Base-by-base conservation (phyloP, 1,140 invertebrate genomes). In the Gonioctena quinquepunctata region DNA sequence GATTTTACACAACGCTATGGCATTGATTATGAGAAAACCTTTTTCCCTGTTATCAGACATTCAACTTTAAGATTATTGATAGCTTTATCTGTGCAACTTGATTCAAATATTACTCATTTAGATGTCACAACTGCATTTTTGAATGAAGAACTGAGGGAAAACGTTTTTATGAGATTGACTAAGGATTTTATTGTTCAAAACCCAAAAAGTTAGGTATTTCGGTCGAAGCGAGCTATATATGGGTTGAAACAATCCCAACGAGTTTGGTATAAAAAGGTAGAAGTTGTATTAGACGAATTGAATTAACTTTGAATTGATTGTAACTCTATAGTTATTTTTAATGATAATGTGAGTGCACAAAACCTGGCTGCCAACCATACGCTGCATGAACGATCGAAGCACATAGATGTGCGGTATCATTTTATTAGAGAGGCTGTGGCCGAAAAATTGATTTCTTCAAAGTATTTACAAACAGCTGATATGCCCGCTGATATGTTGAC, bases 331-430 rank as follows among this genome's bases (percentile, higher is more conserved):
- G n/a, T n/a, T n/a, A n/a, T n/a, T n/a, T n/a, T n/a, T n/a, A n/a
- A n/a, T n/a, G 78, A 85, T 69, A 84, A 83, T 77, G 80, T 79
- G 71, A 71, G 78, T 71, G 81, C 83, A 13, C 75, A 80, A 33
- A 78, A 80, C 27, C 68, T 83, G 61, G 74, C 72, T n/a, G 54
- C 68, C 27, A 85, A 85, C 74, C 69, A 67, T 13, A 66, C 70
- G 18, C 73, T 65, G 65, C 70, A 81, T 65, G 64, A 70, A 11
- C 68, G 80, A n/a, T 76, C 76, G 3, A 83, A 83, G 54, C 81
- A 81, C 69, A 81, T 79, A 62, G 76, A 79, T 65, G 70, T 83
- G 27, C 70, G 75, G 19, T 73, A 81, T 54, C 77, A 82, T 69
- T 83, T 81, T 65, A 69, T 83, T n/a, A 50, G 77, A 62, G 71